Evolutionary conservation across 2,113 vertebrate genomes (phyloP).

Genomic region (Castor canadensis): DNA sequence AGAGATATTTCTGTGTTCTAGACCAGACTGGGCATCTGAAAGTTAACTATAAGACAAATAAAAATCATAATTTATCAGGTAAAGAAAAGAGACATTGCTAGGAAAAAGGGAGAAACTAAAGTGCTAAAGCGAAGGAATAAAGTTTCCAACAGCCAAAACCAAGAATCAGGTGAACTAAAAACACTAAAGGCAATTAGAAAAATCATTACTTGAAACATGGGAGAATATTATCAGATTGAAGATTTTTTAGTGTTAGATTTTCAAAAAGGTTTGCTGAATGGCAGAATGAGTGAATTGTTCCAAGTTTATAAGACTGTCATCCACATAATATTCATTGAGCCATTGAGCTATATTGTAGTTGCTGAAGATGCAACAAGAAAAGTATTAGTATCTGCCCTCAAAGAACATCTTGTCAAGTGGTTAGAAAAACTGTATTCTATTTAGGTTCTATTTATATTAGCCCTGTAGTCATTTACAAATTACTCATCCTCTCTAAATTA

Average conservation of each 20-base stretch:
- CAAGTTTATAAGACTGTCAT: not conserved
- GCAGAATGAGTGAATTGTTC: not conserved
- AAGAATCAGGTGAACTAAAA: not conserved
- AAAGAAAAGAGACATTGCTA: not conserved
- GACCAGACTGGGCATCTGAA: not conserved
- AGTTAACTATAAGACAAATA: not conserved
- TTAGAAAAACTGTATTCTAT: not conserved
- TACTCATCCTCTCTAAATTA: not conserved
- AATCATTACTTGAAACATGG: not conserved
- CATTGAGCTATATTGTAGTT: not conserved
- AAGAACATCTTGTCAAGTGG: not conserved
- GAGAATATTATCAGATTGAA: not conserved
- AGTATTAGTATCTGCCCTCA: not conserved
- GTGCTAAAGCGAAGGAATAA: not conserved
- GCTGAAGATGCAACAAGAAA: not conserved
- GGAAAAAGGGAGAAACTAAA: not conserved
- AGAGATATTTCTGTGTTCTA: slow-evolving; percentile 11
- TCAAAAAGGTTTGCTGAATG: not conserved
- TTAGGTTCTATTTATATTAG: not conserved
- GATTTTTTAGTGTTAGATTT: not conserved
- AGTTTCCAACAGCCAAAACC: not conserved
- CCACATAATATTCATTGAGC: not conserved
- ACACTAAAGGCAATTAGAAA: not conserved
- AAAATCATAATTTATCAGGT: not conserved
- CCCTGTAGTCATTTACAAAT: not conserved